These are phyloP conservation scores for Thymelicus lineola DNA, from an alignment of 2,888 invertebrate species.

Conservation along the genomic window DNA sequence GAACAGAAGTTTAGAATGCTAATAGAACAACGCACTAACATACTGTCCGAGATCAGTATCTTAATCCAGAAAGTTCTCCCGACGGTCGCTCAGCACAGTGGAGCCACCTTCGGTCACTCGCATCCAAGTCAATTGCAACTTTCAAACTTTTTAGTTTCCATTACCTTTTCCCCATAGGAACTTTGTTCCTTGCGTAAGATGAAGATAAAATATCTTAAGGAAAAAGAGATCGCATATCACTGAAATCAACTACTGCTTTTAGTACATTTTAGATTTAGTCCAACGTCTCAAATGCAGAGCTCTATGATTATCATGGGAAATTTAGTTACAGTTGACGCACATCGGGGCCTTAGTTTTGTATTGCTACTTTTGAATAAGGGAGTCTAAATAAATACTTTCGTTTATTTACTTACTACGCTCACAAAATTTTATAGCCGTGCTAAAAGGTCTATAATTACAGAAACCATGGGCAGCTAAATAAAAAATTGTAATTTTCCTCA, in stretches of 20 bases:
- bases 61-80: constrained; percentile 37
- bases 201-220: neutral
- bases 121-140: constrained; percentile 43
- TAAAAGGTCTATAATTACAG: too few species aligned
- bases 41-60: constrained; percentile 31
- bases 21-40: constrained; percentile 22
- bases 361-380: too few species aligned
- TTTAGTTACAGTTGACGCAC: too few species aligned
- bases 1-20: neutral
- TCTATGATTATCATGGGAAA: neutral
- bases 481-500: too few species aligned
- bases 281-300: neutral
- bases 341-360: too few species aligned
- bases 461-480: too few species aligned
- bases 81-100: constrained; percentile 26
- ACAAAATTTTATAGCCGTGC: too few species aligned
- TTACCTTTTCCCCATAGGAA: constrained; percentile 41
- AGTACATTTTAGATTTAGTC: neutral
- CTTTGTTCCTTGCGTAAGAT: constrained; percentile 13
- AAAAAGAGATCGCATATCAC: neutral
- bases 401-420: too few species aligned
- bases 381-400: too few species aligned
- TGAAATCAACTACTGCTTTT: neutral
- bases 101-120: constrained; percentile 43
- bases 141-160: constrained; percentile 49